Percentiles rank a stretch among this genome's conserved stretches.
phyloP scores from a whole-genome alignment of 2,888 invertebrate genomes.

The Brenthis hecate region DNA sequence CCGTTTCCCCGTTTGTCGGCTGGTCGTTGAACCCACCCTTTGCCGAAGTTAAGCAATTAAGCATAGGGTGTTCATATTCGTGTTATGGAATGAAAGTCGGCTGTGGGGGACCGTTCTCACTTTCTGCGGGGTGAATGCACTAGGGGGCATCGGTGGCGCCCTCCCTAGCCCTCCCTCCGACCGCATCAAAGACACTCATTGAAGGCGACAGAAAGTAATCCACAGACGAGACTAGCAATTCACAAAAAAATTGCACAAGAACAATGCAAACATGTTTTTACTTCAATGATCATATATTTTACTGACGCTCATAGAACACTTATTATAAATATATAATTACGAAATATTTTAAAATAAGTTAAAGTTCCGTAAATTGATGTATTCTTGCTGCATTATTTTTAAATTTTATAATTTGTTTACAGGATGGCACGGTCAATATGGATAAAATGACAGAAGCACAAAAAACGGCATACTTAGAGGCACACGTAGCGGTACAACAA shows the following conservation, averaged over 20 bases:
- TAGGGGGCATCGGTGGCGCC: constrained; percentile 68
- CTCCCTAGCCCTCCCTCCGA: constrained; percentile 65
- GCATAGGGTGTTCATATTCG: constrained; percentile 65
- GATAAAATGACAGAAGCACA: constrained; percentile 90
- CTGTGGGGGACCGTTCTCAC: constrained; percentile 69
- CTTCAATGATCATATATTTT: background rate
- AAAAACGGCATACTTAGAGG: constrained; percentile 88
- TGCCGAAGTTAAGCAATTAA: constrained; percentile 74
- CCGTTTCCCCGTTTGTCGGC: constrained; percentile 51
- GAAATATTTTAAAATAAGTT: background rate
- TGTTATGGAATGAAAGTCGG: constrained; percentile 70
- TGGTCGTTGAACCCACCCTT: constrained; percentile 68
- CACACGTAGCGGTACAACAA: constrained; percentile 89
- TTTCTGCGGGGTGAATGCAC: constrained; percentile 81
- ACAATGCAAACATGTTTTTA: background rate
- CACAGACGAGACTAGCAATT: constrained; percentile 34
- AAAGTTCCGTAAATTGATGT: background rate
- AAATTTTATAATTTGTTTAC: constrained; percentile 26
- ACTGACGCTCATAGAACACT: background rate
- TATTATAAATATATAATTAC: background rate
- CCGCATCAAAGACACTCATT: constrained; percentile 73
- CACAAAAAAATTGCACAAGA: constrained; percentile 38
- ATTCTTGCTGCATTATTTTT: background rate
- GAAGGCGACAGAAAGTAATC: constrained; percentile 56
- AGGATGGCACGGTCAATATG: constrained; percentile 87